Base-by-base conservation (phyloP, 2,113 vertebrate genomes). In the Notarius quadriscutis region DNA sequence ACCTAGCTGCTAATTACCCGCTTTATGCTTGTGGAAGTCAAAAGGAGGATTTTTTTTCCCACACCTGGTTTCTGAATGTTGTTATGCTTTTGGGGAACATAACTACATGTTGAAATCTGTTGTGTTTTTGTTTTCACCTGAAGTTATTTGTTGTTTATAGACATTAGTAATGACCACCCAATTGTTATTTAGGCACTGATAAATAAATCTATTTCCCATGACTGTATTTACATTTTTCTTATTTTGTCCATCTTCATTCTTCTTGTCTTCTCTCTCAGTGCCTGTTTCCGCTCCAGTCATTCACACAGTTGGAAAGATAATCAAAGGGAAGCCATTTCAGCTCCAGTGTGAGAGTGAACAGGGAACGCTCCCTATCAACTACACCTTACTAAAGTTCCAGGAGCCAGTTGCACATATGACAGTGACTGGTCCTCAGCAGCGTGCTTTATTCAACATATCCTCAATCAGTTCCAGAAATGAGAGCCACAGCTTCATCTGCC, bases 291-390 rank as follows among this genome's bases (percentile, higher is more conserved):
- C 0, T 10, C 30, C 82, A 11, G 12, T 79, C 22, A 41, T 85
- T 18, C 53, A 4, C 6, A 48, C 34, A 4, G 58, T 85, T 78
- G 89, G 87, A 20, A 91, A 72, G 1, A 60, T 95, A 65, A 84
- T 94, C 63, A 22, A 95, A 83, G 93, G 92, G 14, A 92, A 89
- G 89, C 77, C 12, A 18, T 94, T 95, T 88, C 91, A 89, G 89
- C 58, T 95, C 53, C 88, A 63, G 12, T 95, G 95, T 85, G 90
- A 92, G 57, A 93, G 93, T 58, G 30, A 92, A 1, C 86, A 0
- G 0, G 95, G 95, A 82, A 92, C 91, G 1, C 88, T 94, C 67
- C 95, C 95, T 80, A 94, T 95, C 82, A 18, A 0, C 0, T 95
- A 94, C 89, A 90, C 50, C n/a, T 87, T 95, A n/a, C 2, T 72